These are phyloP conservation scores for Trachelipus rathkii DNA, from an alignment of 1,140 invertebrate species.

Conservation along the genomic window DNA sequence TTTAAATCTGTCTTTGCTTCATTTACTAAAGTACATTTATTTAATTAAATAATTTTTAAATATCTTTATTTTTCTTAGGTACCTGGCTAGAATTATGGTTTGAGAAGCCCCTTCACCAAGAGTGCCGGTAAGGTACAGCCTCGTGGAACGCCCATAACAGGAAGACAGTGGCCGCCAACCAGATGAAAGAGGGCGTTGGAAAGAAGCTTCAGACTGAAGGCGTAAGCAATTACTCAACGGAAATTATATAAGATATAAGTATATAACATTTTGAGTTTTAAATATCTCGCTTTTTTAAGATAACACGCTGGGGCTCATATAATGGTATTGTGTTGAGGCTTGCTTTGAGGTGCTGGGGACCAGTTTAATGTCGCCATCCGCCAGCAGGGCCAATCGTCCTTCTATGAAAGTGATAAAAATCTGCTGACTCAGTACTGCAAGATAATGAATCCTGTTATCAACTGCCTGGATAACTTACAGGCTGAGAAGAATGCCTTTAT, in stretches of 20 bases:
- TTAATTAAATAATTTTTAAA: no score
- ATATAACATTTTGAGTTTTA: slow-evolving; percentile 6
- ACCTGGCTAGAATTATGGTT: slow-evolving; percentile 8
- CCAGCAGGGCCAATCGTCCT: slow-evolving; percentile 13
- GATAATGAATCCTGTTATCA: slow-evolving; percentile 22
- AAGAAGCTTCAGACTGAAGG: not conserved
- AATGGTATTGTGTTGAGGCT: slow-evolving; percentile 27
- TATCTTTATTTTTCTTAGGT: not conserved
- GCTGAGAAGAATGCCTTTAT: slow-evolving; percentile 23
- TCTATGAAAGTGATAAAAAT: slow-evolving; percentile 24
- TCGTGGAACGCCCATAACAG: slow-evolving; percentile 25
- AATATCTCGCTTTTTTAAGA: not conserved
- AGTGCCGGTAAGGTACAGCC: slow-evolving; percentile 21
- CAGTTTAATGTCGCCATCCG: slow-evolving; percentile 24
- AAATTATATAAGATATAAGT: not conserved
- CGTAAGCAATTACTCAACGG: not conserved
- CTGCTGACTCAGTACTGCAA: slow-evolving; percentile 19
- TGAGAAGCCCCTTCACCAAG: slow-evolving; percentile 6
- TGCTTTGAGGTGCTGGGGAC: slow-evolving; percentile 3
- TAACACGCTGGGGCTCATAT: slow-evolving; percentile 29
- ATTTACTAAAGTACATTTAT: no score
- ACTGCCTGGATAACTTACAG: slow-evolving; percentile 26
- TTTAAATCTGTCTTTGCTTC: no score
- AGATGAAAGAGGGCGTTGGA: not conserved
- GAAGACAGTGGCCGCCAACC: slow-evolving; percentile 25